Evolutionary conservation across 2,113 vertebrate genomes (phyloP), one percentile per base, ranked within the genome.

Genomic region (Climacteris rufus): DNA sequence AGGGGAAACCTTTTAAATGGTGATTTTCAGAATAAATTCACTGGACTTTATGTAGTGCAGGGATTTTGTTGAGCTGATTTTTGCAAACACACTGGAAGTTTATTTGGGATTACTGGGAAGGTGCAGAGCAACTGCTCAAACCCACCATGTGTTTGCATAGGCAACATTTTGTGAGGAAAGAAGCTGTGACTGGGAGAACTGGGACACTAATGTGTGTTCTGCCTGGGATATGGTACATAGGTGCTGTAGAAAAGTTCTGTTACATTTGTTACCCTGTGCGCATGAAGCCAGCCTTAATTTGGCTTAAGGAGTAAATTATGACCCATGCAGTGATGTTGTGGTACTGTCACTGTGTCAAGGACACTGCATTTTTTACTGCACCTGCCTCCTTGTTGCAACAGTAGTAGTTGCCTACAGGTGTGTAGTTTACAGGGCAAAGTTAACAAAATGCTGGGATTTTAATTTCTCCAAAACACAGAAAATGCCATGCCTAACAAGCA

Each of bases 181-280:
- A 15, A 50, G 12, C 30, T 70, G 12, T 40, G 16, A 14, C 4
- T 45, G 42, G 42, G n/a, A 47, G 47, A 74, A 23, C 30, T 30
- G 50, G 30, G 69, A 27, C 5, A 1, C 9, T 27, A 23, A 3
- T 15, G 0, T 17, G 0, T 44, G 9, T 53, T 40, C 50, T 63
- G 33, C 33, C 76, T 79, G 23, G 5, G 8, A 13, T 78, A 30
- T 24, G 35, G 61, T n/a, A 17, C 5, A 0, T 15, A 31, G 28
- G 8, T 45, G 39, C 52, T 71, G 12, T 31, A 69, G 27, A 28
- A 54, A 57, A 44, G 16, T 4, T 65, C 35, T 33, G 27, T 53
- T 57, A 18, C 5, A 0, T 60, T 65, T 10, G 42, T 59, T 20
- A 56, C 21, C 8, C 9, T 54, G 9, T 47, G 45, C 14, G 21